These are phyloP conservation scores for Drosophila subpulchrella DNA, from an alignment of 1,140 invertebrate species.

Conservation along the genomic window DNA sequence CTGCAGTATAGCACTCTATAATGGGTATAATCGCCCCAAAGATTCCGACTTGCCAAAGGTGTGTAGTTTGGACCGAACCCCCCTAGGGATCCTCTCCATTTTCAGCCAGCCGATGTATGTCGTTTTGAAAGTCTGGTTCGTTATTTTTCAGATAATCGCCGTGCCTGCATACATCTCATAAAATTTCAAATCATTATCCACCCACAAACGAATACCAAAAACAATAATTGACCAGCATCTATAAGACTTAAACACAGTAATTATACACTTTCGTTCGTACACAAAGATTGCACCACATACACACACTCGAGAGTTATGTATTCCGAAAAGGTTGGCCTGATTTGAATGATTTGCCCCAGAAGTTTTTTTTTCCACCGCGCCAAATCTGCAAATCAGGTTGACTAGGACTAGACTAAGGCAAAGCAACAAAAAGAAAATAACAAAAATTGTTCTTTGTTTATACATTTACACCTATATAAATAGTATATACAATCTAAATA, in stretches of 20 bases:
- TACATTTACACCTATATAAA: slow-evolving; percentile 28
- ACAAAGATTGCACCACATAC: slow-evolving; percentile 7
- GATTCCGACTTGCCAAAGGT: slow-evolving; percentile 1
- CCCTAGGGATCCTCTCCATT: background rate
- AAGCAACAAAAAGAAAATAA: slow-evolving; percentile 17
- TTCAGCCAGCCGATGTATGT: slow-evolving; percentile 36
- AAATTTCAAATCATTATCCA: slow-evolving; percentile 28
- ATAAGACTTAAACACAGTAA: slow-evolving; percentile 40
- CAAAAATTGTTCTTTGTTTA: slow-evolving; percentile 44
- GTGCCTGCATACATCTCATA: slow-evolving; percentile 79
- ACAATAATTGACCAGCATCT: slow-evolving; percentile 68
- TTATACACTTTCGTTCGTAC: slow-evolving; percentile 8
- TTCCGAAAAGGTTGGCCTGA: slow-evolving; percentile 22
- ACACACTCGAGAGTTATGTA: slow-evolving; percentile 32
- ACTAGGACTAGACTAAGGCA: slow-evolving; percentile 57
- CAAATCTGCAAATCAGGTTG: slow-evolving; percentile 29
- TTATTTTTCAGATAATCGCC: slow-evolving; percentile 80
- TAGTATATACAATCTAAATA: slow-evolving; percentile 22
- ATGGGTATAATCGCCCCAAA: background rate
- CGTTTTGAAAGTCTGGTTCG: slow-evolving; percentile 67
- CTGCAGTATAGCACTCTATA: background rate
- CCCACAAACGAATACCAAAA: slow-evolving; percentile 55
- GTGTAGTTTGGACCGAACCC: slow-evolving; percentile 4
- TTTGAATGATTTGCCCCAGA: slow-evolving; percentile 20
- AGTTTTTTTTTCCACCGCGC: slow-evolving; percentile 8